Evolutionary conservation across 2,797 vertebrate species (phyloP).

Genomic region (Lagocephalus sceleratus): DNA sequence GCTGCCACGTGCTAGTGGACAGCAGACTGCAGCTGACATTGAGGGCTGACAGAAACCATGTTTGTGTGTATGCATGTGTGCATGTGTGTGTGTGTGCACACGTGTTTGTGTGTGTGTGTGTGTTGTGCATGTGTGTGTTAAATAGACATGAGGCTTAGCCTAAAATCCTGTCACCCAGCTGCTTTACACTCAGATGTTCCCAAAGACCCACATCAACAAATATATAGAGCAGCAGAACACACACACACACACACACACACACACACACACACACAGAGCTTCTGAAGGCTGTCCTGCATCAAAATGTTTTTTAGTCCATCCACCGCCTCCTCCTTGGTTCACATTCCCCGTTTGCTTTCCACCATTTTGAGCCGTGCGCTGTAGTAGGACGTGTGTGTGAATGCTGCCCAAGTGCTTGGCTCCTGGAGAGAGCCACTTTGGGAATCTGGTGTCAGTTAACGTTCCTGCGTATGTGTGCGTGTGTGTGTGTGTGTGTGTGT

Average conservation of each 20-base stretch:
- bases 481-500: slow-evolving; percentile 14
- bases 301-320: not conserved
- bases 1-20: slow-evolving; percentile 45
- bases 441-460: slow-evolving; percentile 72
- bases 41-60: slow-evolving; percentile 44
- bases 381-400: slow-evolving; percentile 71
- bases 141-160: slow-evolving; percentile 55
- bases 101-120: slow-evolving; percentile 16
- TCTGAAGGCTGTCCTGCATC: slow-evolving; percentile 15
- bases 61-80: slow-evolving; percentile 35
- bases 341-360: slow-evolving; percentile 10
- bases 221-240: slow-evolving; percentile 47
- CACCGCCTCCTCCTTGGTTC: slow-evolving; percentile 2
- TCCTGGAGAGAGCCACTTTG: slow-evolving; percentile 62
- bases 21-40: slow-evolving; percentile 46
- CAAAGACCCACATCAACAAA: slow-evolving; percentile 68
- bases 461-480: slow-evolving; percentile 29
- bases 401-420: slow-evolving; percentile 68
- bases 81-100: slow-evolving; percentile 30
- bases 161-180: slow-evolving; percentile 69
- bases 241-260: slow-evolving; percentile 31
- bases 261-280: slow-evolving; percentile 24
- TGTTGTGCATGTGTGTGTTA: slow-evolving; percentile 33
- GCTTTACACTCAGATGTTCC: slow-evolving; percentile 63
- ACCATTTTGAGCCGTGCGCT: slow-evolving; percentile 42